Evolutionary conservation across 92 coral and sea anemone genomes (phyloP).

Genomic region (Desmophyllum pertusum): DNA sequence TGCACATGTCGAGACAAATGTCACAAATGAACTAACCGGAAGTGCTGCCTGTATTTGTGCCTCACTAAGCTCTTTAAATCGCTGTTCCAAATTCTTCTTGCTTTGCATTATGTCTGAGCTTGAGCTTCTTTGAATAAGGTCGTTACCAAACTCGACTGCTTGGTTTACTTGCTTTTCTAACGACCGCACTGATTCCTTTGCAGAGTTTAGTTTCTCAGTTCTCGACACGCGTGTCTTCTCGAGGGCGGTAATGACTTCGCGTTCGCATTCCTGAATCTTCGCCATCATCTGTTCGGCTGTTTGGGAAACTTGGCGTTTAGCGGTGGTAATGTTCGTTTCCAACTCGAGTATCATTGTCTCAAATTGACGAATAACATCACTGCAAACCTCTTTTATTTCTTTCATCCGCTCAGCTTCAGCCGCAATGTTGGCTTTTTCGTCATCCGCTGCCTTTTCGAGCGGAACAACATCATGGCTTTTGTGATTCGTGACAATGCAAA

Average conservation of each 20-base stretch:
- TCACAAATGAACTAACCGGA: slow-evolving; percentile 5
- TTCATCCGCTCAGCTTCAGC: slow-evolving; percentile 16
- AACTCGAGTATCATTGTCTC: background rate
- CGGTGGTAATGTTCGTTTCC: background rate
- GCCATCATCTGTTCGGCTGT: slow-evolving; percentile 6
- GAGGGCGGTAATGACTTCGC: slow-evolving; percentile 8
- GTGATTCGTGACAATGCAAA: slow-evolving; percentile 8
- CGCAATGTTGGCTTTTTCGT: slow-evolving; percentile 11
- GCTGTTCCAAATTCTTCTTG: background rate
- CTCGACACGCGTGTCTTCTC: slow-evolving; percentile 1
- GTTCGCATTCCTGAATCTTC: background rate
- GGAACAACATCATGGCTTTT: slow-evolving; percentile 2
- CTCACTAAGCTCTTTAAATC: background rate
- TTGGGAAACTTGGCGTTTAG: slow-evolving; percentile 9
- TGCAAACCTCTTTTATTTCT: background rate
- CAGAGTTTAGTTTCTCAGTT: background rate
- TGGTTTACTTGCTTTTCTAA: background rate
- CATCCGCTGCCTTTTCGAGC: slow-evolving; percentile 10
- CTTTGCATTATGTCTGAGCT: background rate
- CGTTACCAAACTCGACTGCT: slow-evolving; percentile 8
- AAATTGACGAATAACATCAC: background rate
- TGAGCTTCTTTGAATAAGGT: background rate
- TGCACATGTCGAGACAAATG: background rate
- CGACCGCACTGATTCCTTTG: background rate
- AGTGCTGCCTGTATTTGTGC: background rate